These are phyloP conservation scores for Yponomeuta malinellus DNA, from an alignment of 2,888 invertebrate genomes.

Conservation along the genomic window DNA sequence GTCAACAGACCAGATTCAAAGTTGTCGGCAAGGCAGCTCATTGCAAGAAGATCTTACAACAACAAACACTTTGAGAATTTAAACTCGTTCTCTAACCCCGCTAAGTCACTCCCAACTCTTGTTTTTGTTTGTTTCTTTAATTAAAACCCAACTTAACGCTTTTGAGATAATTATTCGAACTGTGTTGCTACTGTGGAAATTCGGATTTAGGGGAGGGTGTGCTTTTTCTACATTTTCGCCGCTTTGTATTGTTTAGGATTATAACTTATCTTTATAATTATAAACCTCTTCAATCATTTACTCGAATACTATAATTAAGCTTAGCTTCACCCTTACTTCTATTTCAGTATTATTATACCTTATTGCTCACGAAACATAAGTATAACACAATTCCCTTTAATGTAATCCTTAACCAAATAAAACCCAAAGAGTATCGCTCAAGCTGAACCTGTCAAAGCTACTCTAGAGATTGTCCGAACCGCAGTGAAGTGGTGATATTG, in stretches of 20 bases:
- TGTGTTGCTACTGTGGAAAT: constrained; percentile 46
- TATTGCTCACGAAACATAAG: too few species aligned
- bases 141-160: constrained; percentile 63
- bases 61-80: constrained; percentile 43
- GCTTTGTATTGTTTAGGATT: constrained; percentile 24
- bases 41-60: constrained; percentile 22
- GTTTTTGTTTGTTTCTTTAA: constrained; percentile 68
- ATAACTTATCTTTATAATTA: constrained; percentile 19
- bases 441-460: neutral
- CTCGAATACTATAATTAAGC: neutral
- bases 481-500: constrained; percentile 5
- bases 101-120: constrained; percentile 55
- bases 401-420: neutral
- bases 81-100: constrained; percentile 43
- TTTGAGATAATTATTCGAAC: constrained; percentile 57
- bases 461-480: neutral
- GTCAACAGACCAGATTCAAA: neutral
- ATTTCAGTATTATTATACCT: too few species aligned
- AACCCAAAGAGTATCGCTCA: neutral
- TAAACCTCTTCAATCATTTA: constrained; percentile 18
- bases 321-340: neutral
- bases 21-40: neutral
- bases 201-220: constrained; percentile 43
- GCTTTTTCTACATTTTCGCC: constrained; percentile 20
- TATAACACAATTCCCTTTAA: neutral